Percentiles rank a stretch among this genome's conserved stretches.
These are phyloP conservation scores for Calosoma granatense DNA, from an alignment of 1,140 invertebrate genomes.

Conservation along the genomic window DNA sequence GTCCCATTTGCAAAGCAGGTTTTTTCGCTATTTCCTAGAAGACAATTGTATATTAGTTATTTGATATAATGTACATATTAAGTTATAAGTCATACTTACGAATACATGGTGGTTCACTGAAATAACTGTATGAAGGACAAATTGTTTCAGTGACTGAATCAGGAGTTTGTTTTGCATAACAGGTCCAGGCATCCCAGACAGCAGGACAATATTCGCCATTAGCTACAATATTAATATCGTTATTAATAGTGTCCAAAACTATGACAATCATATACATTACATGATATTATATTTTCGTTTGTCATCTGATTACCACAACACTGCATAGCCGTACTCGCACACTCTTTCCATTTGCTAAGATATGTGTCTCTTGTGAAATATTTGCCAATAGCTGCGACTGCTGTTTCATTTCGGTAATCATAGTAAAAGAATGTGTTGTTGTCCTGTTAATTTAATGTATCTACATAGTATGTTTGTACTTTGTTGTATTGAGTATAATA, in stretches of 20 bases:
- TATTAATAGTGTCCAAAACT: not conserved
- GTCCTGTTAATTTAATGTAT: not conserved
- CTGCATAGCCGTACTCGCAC: conserved; percentile 16
- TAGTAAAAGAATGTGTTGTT: not conserved
- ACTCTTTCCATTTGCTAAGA: conserved; percentile 23
- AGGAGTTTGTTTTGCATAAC: conserved; percentile 32
- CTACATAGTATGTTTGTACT: not conserved
- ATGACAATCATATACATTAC: conserved; percentile 16
- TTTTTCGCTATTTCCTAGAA: conserved; percentile 37
- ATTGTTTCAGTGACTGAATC: conserved; percentile 29
- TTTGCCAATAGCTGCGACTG: not conserved
- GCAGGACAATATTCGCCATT: conserved; percentile 31
- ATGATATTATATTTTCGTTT: conserved; percentile 34
- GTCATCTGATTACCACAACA: conserved; percentile 21
- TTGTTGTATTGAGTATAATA: not conserved
- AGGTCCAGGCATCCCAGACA: conserved; percentile 45
- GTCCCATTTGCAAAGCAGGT: conserved; percentile 36
- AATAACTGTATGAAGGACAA: conserved; percentile 41
- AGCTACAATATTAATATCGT: conserved; percentile 13
- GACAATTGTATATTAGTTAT: not conserved
- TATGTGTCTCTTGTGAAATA: no score
- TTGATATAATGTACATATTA: conserved; percentile 14
- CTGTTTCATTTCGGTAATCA: not conserved
- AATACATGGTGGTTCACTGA: not conserved
- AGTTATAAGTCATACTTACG: conserved; percentile 26